phyloP scores from a whole-genome alignment of 2,113 vertebrate species.

The Taxidea taxus region DNA sequence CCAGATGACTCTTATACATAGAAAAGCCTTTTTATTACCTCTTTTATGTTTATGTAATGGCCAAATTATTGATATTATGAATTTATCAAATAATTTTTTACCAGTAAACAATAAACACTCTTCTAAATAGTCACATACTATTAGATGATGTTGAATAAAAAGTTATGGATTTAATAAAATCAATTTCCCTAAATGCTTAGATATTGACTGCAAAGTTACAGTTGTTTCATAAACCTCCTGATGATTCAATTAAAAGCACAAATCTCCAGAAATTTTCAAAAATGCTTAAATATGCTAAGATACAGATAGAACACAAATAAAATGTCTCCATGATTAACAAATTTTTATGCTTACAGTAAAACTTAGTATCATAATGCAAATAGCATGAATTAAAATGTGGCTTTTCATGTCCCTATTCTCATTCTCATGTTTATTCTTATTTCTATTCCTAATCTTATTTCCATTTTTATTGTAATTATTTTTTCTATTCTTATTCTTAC shows the following conservation, averaged over 20 bases:
- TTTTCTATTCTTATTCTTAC: not conserved
- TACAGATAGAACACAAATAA: not conserved
- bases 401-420: not conserved
- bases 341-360: slow-evolving; percentile 21
- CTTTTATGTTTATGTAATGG: not conserved
- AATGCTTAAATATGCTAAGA: not conserved
- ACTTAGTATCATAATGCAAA: slow-evolving; percentile 4
- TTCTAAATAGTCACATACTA: not conserved
- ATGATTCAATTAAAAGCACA: slow-evolving; percentile 31
- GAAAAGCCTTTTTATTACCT: not conserved
- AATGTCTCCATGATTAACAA: not conserved
- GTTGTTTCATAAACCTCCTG: not conserved
- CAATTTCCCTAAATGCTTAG: not conserved
- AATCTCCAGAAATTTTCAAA: not conserved
- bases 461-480: not conserved
- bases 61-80: slow-evolving; percentile 14
- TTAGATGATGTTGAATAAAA: not conserved
- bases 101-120: not conserved
- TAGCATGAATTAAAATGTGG: not conserved
- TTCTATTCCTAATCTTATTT: not conserved
- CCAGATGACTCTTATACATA: not conserved
- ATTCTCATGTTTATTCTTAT: not conserved
- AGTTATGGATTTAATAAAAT: not conserved
- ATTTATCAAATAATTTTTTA: not conserved
- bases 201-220: not conserved